These are phyloP conservation scores for Festucalex cinctus DNA, from an alignment of 2,113 vertebrate species.

Conservation along the genomic window DNA sequence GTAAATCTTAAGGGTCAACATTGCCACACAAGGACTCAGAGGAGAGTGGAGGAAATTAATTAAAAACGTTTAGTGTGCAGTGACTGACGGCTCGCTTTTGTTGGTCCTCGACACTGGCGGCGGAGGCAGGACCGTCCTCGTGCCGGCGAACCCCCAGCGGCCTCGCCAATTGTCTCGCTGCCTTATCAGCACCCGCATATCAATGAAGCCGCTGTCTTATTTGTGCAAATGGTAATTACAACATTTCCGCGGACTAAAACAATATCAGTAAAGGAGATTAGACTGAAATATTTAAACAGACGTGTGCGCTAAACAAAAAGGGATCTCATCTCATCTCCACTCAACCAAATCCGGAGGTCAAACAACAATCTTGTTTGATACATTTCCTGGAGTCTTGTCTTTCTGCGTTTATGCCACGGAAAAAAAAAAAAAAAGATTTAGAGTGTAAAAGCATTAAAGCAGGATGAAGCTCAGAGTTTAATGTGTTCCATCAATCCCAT, in stretches of 20 bases:
- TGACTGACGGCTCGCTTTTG: constrained; percentile 87
- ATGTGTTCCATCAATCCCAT: constrained; percentile 67
- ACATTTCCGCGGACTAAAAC: constrained; percentile 89
- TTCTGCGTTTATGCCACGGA: constrained; percentile 30
- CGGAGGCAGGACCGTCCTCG: constrained; percentile 85
- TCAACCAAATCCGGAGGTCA: constrained; percentile 27
- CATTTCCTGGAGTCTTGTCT: constrained; percentile 30
- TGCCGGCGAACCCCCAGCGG: constrained; percentile 78
- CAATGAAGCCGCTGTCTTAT: constrained; percentile 92
- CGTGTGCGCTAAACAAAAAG: constrained; percentile 41
- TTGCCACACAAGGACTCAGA: constrained; percentile 71
- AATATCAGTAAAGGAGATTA: constrained; percentile 68
- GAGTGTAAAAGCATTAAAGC: constrained; percentile 62
- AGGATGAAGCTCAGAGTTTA: constrained; percentile 67
- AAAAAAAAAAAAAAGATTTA: constrained; percentile 39
- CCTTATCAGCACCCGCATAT: constrained; percentile 86
- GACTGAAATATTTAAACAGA: constrained; percentile 39
- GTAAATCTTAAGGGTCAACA: constrained; percentile 68
- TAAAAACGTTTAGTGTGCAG: constrained; percentile 88
- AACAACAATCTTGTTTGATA: constrained; percentile 34
- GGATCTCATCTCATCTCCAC: constrained; percentile 26
- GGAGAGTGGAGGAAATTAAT: constrained; percentile 97
- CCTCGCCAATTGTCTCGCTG: constrained; percentile 89
- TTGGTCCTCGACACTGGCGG: constrained; percentile 85
- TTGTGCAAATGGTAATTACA: constrained; percentile 95